Evolutionary conservation across 2,797 vertebrate genomes (phyloP).

Genomic region (Pangasius sanitwongsei): DNA sequence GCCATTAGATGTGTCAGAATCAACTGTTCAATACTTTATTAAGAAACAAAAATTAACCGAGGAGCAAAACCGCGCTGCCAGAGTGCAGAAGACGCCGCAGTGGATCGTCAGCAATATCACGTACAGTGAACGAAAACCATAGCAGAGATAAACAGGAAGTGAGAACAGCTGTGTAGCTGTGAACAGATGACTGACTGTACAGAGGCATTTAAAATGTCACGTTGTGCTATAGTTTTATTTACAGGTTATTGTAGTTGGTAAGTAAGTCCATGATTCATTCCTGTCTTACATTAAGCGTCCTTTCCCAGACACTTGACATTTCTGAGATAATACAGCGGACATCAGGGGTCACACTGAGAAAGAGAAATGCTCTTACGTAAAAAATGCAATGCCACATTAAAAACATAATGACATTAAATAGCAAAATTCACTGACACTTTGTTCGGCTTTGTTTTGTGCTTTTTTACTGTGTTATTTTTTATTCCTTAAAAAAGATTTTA

Average conservation of each 20-base stretch:
- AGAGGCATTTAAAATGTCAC: background rate
- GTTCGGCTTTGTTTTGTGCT: background rate
- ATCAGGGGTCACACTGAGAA: background rate
- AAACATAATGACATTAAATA: background rate
- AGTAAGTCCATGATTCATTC: background rate
- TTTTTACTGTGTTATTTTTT: background rate
- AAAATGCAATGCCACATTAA: background rate
- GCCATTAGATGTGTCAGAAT: background rate
- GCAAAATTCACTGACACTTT: background rate
- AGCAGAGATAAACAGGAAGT: background rate
- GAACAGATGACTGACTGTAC: background rate
- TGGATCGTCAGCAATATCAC: background rate
- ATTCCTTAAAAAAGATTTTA: background rate
- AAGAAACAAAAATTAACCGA: background rate
- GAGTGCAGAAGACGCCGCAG: background rate
- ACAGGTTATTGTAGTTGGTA: background rate
- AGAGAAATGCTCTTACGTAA: background rate
- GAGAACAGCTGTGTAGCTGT: no score
- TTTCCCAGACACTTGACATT: slow-evolving; percentile 18
- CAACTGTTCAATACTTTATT: background rate
- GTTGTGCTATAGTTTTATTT: background rate
- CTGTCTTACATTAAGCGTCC: background rate
- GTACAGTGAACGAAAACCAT: background rate
- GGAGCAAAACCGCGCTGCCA: background rate
- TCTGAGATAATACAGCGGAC: slow-evolving; percentile 1